Percentiles rank a stretch among this genome's conserved stretches.
Conservation (phyloP, 2,797 vertebrate species). For the Hozukius guyotensis region DNA sequence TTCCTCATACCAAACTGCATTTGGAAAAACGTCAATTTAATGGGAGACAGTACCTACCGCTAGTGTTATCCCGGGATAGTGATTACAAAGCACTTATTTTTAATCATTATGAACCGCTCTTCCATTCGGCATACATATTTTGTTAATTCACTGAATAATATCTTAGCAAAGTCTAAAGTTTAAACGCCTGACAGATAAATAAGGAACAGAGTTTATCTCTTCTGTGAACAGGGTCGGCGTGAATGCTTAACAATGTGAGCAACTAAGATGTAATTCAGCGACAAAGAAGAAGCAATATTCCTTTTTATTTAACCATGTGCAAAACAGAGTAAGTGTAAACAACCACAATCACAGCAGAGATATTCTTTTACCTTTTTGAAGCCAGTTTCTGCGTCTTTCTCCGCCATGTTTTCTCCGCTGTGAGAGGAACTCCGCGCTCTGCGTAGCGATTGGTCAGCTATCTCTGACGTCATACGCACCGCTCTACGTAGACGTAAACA, state of each 20-base stretch:
- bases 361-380: slow-evolving; percentile 77
- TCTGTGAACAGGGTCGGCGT: background rate
- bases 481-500: background rate
- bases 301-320: background rate
- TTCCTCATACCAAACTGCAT: background rate
- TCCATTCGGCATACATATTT: slow-evolving; percentile 13
- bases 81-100: rapidly evolving
- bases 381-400: slow-evolving; percentile 36
- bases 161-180: background rate
- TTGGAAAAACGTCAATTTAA: background rate
- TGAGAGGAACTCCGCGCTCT: slow-evolving; percentile 51
- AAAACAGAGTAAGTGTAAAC: rapidly evolving
- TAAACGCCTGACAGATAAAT: background rate
- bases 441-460: slow-evolving; percentile 26
- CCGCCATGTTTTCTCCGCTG: slow-evolving; percentile 67
- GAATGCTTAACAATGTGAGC: background rate
- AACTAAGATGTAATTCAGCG: background rate
- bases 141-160: background rate
- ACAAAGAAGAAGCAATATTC: background rate
- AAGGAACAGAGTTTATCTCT: rapidly evolving
- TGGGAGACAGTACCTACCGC: rapidly evolving
- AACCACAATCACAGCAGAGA: background rate
- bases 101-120: background rate
- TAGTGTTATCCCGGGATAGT: rapidly evolving
- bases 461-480: background rate